Conservation (phyloP, 2,797 vertebrate genomes). For the Dendrocincla fuliginosa region DNA sequence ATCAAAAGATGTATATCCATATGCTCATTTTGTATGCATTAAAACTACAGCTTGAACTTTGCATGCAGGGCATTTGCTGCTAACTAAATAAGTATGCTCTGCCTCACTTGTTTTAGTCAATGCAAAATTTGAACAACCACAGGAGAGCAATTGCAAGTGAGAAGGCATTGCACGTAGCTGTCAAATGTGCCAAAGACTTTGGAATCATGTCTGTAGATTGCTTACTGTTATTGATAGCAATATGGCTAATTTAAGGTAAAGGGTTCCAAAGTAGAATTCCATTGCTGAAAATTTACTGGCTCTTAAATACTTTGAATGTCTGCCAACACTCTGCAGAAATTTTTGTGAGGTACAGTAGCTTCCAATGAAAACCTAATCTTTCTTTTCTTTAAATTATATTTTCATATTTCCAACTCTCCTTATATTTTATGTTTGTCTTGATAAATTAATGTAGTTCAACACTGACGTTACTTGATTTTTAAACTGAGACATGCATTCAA, state of each 20-base stretch:
- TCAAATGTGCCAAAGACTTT: not conserved
- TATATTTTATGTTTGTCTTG: not conserved
- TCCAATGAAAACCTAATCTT: conserved; percentile 41
- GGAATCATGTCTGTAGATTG: not conserved
- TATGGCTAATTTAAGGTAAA: conserved; percentile 39
- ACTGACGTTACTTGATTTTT: not conserved
- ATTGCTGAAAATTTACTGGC: conserved; percentile 10
- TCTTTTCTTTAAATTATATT: conserved; percentile 10
- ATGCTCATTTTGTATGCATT: not conserved
- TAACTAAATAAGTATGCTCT: not conserved
- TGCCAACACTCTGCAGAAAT: conserved; percentile 31
- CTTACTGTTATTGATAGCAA: conserved; percentile 44
- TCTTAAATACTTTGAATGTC: not conserved
- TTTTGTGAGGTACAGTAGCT: not conserved
- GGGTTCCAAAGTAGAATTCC: conserved; percentile 46
- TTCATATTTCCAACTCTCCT: conserved; percentile 3
- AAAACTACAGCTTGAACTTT: not conserved
- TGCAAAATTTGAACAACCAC: not conserved
- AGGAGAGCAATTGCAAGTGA: not conserved
- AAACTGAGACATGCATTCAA: not conserved
- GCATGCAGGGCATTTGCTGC: not conserved
- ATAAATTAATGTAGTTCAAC: conserved; percentile 9
- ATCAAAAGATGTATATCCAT: not conserved
- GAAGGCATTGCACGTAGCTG: not conserved
- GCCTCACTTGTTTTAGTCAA: not conserved